Evolutionary conservation across 2,797 vertebrate genomes (phyloP).

Genomic region (Diplodus puntazzo): DNA sequence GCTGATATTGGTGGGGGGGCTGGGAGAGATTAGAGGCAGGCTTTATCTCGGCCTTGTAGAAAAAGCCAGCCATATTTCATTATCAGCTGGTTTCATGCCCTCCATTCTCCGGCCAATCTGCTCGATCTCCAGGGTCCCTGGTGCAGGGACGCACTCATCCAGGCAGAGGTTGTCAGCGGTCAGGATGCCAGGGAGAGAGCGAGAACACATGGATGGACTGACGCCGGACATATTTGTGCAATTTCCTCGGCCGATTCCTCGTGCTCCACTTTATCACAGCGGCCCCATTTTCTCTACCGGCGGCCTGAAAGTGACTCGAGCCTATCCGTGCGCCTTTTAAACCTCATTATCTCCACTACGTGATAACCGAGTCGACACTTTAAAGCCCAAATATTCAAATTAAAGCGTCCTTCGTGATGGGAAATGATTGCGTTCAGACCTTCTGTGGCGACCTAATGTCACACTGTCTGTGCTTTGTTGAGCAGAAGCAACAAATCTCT

Average conservation of each 20-base stretch:
- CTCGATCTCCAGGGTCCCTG: conserved; percentile 57
- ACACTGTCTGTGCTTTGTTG: conserved; percentile 9
- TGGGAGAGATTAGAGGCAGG: conserved; percentile 61
- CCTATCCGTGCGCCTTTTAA: conserved; percentile 36
- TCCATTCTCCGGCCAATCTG: conserved; percentile 63
- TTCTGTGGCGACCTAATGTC: conserved; percentile 9
- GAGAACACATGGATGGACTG: conserved; percentile 28
- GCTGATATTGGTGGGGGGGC: conserved; percentile 50
- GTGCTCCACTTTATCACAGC: conserved; percentile 43
- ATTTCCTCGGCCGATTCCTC: conserved; percentile 50
- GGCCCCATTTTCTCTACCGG: conserved; percentile 36
- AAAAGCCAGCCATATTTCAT: conserved; percentile 73
- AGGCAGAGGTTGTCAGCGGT: conserved; percentile 43
- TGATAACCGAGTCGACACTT: conserved; percentile 35
- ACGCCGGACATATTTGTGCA: conserved; percentile 56
- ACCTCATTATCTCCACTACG: conserved; percentile 48
- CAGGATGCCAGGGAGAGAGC: conserved; percentile 44
- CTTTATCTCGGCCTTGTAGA: conserved; percentile 80
- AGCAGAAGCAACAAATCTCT: conserved; percentile 24
- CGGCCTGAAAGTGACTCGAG: conserved; percentile 37
- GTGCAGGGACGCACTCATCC: conserved; percentile 64
- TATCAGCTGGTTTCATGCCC: conserved; percentile 71
- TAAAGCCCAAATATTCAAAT: conserved; percentile 34
- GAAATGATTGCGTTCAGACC: conserved; percentile 13
- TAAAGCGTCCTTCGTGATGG: conserved; percentile 26